Percentiles rank a stretch among this genome's conserved stretches.
Evolutionary conservation across 2,888 invertebrate species (phyloP).

Genomic region (Rhodophaea formosa): DNA sequence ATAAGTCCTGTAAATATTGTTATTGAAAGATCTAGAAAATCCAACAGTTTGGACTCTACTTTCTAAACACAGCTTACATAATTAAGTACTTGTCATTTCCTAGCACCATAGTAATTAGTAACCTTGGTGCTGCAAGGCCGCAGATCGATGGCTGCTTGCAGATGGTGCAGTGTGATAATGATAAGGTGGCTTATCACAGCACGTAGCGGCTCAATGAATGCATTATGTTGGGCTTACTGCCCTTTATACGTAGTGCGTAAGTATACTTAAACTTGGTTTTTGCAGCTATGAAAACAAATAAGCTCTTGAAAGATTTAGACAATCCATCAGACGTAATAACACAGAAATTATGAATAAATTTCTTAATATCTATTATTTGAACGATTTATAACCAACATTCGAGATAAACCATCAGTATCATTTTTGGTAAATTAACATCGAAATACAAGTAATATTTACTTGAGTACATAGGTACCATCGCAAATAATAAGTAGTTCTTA

Average conservation of each 20-base stretch:
- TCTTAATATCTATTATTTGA: neutral
- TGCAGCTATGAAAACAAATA: neutral
- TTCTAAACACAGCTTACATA: too few species aligned
- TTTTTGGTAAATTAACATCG: too few species aligned
- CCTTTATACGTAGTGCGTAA: constrained; percentile 1
- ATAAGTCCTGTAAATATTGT: too few species aligned
- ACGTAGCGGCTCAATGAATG: neutral
- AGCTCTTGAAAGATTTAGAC: too few species aligned
- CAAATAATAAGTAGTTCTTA: too few species aligned
- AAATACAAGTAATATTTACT: too few species aligned
- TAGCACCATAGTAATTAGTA: neutral
- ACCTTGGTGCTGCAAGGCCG: constrained; percentile 13
- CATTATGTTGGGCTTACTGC: constrained; percentile 14
- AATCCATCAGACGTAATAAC: too few species aligned
- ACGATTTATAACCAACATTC: neutral
- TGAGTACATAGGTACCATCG: too few species aligned
- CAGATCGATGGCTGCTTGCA: constrained; percentile 4
- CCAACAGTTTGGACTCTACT: too few species aligned
- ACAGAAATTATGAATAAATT: too few species aligned
- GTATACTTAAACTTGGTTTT: neutral
- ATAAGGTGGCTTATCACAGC: constrained; percentile 14
- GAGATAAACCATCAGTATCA: too few species aligned
- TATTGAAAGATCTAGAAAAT: too few species aligned
- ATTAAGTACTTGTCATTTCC: neutral
- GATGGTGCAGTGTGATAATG: constrained; percentile 9